These are phyloP conservation scores for Aphidius colemani DNA, from an alignment of 2,888 invertebrate genomes.

Conservation along the genomic window DNA sequence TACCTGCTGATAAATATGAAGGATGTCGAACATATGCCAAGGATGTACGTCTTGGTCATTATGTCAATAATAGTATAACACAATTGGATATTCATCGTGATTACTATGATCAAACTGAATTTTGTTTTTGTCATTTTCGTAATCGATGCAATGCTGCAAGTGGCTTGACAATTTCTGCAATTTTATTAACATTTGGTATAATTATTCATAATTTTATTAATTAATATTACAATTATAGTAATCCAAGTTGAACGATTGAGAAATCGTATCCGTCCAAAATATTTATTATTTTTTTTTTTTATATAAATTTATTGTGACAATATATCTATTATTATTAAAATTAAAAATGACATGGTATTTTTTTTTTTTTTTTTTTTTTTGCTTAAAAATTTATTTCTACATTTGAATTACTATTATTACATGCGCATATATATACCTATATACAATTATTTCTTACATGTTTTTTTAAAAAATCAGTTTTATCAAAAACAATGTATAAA, in stretches of 20 bases:
- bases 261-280: not conserved
- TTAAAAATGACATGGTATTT: no score
- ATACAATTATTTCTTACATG: slow-evolving; percentile 15
- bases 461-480: slow-evolving; percentile 5
- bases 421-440: not conserved
- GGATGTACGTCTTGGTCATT: slow-evolving; percentile 80
- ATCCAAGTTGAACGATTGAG: no score
- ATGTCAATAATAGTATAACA: slow-evolving; percentile 84
- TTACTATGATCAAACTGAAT: slow-evolving; percentile 80
- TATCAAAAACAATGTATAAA: slow-evolving; percentile 7
- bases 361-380: not conserved
- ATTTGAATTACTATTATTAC: slow-evolving; percentile 13
- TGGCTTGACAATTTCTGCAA: slow-evolving; percentile 47
- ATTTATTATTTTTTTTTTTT: not conserved
- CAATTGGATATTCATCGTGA: slow-evolving; percentile 85
- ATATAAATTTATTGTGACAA: not conserved
- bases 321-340: not conserved
- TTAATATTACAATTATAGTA: slow-evolving; percentile 10
- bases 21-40: slow-evolving; percentile 82
- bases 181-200: slow-evolving; percentile 29
- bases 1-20: slow-evolving; percentile 90
- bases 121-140: slow-evolving; percentile 91
- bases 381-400: not conserved
- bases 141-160: slow-evolving; percentile 78
- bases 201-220: slow-evolving; percentile 24